phyloP scores from a whole-genome alignment of 2,113 vertebrate species.

The Piprites chloris region DNA sequence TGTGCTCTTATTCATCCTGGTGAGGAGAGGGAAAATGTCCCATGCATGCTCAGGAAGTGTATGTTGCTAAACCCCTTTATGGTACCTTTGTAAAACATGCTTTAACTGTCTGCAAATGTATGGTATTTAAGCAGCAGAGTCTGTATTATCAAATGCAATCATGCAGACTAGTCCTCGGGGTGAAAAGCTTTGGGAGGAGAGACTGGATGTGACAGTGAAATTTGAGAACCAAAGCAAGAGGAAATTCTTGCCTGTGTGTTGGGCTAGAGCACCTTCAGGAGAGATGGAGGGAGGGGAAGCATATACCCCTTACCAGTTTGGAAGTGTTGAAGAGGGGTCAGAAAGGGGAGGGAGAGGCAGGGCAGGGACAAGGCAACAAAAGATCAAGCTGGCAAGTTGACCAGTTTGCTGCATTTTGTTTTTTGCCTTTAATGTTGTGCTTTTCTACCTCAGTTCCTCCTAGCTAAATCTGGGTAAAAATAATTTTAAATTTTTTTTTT shows the following conservation, averaged over 20 bases:
- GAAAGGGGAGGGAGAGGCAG: background rate
- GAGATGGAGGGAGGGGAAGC: background rate
- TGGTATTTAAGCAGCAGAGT: background rate
- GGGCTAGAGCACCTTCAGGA: background rate
- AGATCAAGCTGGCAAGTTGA: background rate
- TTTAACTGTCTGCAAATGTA: background rate
- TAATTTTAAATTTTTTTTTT: background rate
- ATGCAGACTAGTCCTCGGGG: background rate
- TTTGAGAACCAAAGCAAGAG: slow-evolving; percentile 12
- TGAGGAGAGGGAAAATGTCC: background rate
- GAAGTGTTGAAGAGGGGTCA: background rate
- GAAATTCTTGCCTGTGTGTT: background rate
- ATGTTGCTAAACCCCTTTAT: background rate
- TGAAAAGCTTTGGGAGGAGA: background rate
- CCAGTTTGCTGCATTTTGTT: background rate
- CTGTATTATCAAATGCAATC: background rate
- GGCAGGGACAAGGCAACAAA: background rate
- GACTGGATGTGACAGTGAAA: background rate
- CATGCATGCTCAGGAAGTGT: accelerated
- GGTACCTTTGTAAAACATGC: background rate
- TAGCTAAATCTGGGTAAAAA: background rate
- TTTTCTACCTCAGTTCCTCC: background rate
- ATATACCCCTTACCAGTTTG: background rate
- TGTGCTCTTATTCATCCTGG: accelerated
- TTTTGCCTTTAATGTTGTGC: background rate